Evolutionary conservation across 1,140 invertebrate species (phyloP).

Genomic region (Leptinotarsa lineolata): DNA sequence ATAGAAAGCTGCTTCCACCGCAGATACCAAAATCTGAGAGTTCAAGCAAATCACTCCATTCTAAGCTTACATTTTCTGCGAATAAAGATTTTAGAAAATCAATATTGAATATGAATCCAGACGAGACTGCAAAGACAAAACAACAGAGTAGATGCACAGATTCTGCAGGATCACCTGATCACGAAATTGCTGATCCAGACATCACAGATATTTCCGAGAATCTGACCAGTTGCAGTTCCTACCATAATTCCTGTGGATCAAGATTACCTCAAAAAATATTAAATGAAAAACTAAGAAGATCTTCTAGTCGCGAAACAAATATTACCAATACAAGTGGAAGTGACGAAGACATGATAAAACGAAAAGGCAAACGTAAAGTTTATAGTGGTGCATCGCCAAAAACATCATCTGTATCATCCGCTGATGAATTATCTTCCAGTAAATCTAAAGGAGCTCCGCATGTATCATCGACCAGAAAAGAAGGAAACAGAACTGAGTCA

Average conservation of each 20-base stretch:
- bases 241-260: constrained; percentile 44
- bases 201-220: constrained; percentile 51
- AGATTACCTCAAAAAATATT: constrained; percentile 46
- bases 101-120: constrained; percentile 69
- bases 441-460: constrained; percentile 61
- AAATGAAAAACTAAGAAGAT: constrained; percentile 53
- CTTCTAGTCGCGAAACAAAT: constrained; percentile 55
- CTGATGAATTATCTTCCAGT: constrained; percentile 64
- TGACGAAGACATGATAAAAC: constrained; percentile 58
- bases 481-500: constrained; percentile 61
- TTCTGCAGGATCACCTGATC: constrained; percentile 62
- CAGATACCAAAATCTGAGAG: constrained; percentile 62
- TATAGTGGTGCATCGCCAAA: constrained; percentile 54
- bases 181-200: constrained; percentile 55
- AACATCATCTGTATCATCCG: constrained; percentile 60
- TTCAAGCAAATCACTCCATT: constrained; percentile 55
- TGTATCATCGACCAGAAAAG: constrained; percentile 57
- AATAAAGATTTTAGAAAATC: constrained; percentile 81
- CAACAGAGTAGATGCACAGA: constrained; percentile 56
- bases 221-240: constrained; percentile 47
- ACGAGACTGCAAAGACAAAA: constrained; percentile 54
- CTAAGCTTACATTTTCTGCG: constrained; percentile 54
- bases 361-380: constrained; percentile 53
- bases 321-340: constrained; percentile 58
- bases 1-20: constrained; percentile 61